Evolutionary conservation across 2,797 vertebrate species (phyloP), one percentile per base, ranked within the genome.

Genomic region (Potorous gilbertii): DNA sequence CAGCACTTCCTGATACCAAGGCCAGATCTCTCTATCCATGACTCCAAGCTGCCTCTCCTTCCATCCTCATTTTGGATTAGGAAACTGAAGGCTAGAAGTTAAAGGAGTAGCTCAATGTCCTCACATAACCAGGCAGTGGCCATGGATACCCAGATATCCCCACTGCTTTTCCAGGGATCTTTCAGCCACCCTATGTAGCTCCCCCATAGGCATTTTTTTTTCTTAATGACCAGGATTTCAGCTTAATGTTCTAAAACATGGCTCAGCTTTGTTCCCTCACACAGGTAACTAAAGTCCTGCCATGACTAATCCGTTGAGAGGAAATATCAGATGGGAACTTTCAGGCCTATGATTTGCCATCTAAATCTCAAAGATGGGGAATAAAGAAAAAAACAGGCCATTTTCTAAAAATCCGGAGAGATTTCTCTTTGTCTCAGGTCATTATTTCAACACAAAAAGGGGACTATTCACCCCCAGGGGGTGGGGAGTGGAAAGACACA

Each of bases 381-480:
- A 81, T 40, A 93, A 90, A 56, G 87, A 90, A 91, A 94, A n/a
- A 28, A 6, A 91, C 50, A 54, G 94, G 93, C 91, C 91, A 92
- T 93, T 94, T 92, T 46, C 93, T 62, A n/a, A 94, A 55, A 55
- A 94, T 81, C 74, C 74, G 10, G 66, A 40, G 34, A n/a, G 66
- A 81, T 24, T 81, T 81, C 66, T 40, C 66, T 81, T 81, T 46
- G 74, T 81, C 40, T 81, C n/a, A 46, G 11, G 9, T 27, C 74
- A 81, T 81, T 81, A 27, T 81, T 81, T 46, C 14, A 55, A 74
- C 55, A 46, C 57, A 90, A 95, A 96, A 97, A 52, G 94, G 16
- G 0, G 93, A 91, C 57, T 81, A 95, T 93, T 95, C 94, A 95
- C 94, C 95, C 95, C 97, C 95, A 97, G 13, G 95, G 93, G 92